Percentiles rank a stretch among this genome's conserved stretches.
Conservation (phyloP, 1,140 invertebrate genomes). For the Hermetia illucens region DNA sequence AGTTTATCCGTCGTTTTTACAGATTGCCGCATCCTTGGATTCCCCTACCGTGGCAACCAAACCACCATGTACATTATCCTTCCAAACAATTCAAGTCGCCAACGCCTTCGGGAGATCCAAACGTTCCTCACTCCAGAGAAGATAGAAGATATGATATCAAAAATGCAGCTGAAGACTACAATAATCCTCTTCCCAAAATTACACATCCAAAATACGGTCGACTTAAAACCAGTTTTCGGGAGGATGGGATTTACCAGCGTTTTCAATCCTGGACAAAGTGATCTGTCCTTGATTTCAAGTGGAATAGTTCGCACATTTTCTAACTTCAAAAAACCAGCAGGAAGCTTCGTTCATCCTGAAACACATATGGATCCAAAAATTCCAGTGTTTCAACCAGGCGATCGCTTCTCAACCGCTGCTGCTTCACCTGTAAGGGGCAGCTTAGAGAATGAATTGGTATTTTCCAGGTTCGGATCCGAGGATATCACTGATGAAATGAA, state of each 20-base stretch:
- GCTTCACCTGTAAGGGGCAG: too few species aligned
- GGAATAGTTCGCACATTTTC: constrained; percentile 1
- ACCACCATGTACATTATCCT: constrained; percentile 56
- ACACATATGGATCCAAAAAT: too few species aligned
- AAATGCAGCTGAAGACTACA: constrained; percentile 31
- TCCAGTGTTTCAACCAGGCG: too few species aligned
- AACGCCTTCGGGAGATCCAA: constrained; percentile 35
- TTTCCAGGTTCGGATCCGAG: too few species aligned
- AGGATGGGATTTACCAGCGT: constrained; percentile 41
- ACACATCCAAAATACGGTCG: constrained; percentile 40
- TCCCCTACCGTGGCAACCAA: constrained; percentile 53
- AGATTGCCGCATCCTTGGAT: constrained; percentile 44
- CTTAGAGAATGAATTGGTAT: too few species aligned
- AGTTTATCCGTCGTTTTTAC: constrained; percentile 11
- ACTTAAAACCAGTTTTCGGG: constrained; percentile 35
- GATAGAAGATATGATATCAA: constrained; percentile 37
- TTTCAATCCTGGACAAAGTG: constrained; percentile 38
- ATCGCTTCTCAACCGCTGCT: too few species aligned
- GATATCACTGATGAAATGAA: too few species aligned
- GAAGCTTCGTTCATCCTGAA: too few species aligned
- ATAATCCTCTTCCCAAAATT: constrained; percentile 49
- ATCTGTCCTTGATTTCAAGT: constrained; percentile 42
- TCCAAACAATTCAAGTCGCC: constrained; percentile 36
- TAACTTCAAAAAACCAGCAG: too few species aligned
- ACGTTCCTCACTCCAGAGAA: constrained; percentile 31